These are phyloP conservation scores for Bellardia bayeri DNA, from an alignment of 2,888 invertebrate species.

Conservation along the genomic window DNA sequence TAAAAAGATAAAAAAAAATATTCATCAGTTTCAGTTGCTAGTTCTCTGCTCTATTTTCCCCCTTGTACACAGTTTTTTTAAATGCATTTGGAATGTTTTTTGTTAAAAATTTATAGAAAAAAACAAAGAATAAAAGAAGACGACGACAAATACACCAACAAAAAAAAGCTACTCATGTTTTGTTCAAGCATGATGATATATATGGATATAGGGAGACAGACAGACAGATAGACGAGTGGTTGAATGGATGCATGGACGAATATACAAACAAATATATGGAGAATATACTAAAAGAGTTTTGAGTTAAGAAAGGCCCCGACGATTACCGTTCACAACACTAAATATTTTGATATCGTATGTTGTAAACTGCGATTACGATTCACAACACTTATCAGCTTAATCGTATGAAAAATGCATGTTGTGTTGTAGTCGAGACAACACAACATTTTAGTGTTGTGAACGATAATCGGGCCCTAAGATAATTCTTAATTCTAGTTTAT, in stretches of 20 bases:
- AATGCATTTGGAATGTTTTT: slow-evolving; percentile 30
- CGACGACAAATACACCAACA: neutral
- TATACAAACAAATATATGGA: slow-evolving; percentile 1
- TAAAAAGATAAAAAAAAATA: slow-evolving; percentile 33
- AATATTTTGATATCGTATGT: no score
- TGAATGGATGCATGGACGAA: neutral
- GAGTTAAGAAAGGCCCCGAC: no score
- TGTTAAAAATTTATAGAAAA: neutral
- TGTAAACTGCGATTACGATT: no score
- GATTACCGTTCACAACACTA: no score
- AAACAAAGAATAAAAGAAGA: neutral
- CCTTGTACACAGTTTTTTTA: slow-evolving; percentile 8
- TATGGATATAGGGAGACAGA: neutral
- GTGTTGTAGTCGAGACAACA: no score
- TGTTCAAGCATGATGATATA: slow-evolving; percentile 21
- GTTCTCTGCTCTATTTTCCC: slow-evolving; percentile 15
- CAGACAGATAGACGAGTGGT: neutral
- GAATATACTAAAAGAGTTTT: neutral
- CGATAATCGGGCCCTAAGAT: no score
- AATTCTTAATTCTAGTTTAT: neutral
- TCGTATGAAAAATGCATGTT: no score
- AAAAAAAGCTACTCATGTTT: slow-evolving; percentile 38
- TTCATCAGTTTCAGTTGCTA: slow-evolving; percentile 48
- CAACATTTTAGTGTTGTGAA: no score
- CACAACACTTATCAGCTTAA: no score